Conservation (phyloP, 37 sponge, comb jelly and placozoan species). For the Chondrilla cf. caribensis region DNA sequence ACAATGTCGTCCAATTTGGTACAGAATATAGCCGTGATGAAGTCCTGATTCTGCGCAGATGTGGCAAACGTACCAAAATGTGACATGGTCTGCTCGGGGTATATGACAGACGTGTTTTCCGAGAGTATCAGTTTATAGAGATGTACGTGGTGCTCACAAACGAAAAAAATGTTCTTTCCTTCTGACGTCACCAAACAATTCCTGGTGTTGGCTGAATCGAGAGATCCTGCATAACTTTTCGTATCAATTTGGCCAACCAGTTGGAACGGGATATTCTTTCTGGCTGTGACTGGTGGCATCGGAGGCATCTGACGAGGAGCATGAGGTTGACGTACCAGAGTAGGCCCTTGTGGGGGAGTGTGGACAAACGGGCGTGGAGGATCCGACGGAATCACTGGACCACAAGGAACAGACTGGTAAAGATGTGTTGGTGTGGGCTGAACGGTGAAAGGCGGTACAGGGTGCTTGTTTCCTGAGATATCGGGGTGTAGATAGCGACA, state of each 20-base stretch:
- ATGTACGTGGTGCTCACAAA: neutral
- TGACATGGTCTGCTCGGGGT: neutral
- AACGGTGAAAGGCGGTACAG: neutral
- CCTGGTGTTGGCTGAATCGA: neutral
- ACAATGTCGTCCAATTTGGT: neutral
- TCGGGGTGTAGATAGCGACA: constrained; percentile 75
- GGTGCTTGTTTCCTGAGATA: neutral
- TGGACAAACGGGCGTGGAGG: neutral
- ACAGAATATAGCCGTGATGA: neutral
- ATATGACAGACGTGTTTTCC: neutral
- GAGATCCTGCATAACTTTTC: constrained; percentile 50
- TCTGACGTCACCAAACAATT: neutral
- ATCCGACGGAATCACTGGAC: neutral
- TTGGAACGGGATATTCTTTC: neutral
- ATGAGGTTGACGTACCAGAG: neutral
- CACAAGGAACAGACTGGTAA: constrained; percentile 2
- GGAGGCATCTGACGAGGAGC: too few relatives aligned
- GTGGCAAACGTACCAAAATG: neutral
- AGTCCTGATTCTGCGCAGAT: neutral
- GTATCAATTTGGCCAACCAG: constrained; percentile 42
- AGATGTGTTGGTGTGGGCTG: neutral
- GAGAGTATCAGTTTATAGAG: neutral
- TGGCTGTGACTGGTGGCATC: too few relatives aligned
- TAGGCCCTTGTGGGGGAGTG: neutral
- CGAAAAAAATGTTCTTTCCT: neutral